Percentiles rank a stretch among this genome's conserved stretches.
phyloP scores from a whole-genome alignment of 2,113 vertebrate genomes.

The Balaenoptera acutorostrata region DNA sequence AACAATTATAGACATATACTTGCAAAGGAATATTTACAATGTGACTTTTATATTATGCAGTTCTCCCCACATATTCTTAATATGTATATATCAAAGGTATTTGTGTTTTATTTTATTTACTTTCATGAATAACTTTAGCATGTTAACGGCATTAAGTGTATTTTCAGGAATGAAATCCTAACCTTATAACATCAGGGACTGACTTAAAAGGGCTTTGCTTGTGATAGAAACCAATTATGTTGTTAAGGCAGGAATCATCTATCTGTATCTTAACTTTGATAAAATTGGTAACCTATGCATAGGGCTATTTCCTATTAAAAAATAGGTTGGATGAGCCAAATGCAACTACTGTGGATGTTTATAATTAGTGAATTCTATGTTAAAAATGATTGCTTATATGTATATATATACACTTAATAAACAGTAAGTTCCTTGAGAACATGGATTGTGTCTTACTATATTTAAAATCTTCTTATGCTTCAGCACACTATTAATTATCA shows the following conservation, averaged over 20 bases:
- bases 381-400: neutral
- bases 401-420: neutral
- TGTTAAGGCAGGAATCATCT: neutral
- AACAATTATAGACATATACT: neutral
- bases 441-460: neutral
- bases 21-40: neutral
- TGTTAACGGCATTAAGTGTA: neutral
- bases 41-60: neutral
- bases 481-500: neutral
- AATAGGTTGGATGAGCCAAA: neutral
- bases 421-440: neutral
- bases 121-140: neutral
- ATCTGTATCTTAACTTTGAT: neutral
- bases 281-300: neutral
- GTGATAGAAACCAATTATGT: neutral
- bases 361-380: neutral
- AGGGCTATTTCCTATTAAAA: neutral
- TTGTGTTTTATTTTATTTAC: constrained; percentile 2
- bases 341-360: neutral
- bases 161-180: neutral
- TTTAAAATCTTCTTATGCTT: constrained; percentile 9
- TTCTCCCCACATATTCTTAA: neutral
- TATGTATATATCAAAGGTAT: neutral
- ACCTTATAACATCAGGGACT: neutral
- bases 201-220: neutral